Evolutionary conservation across 1,140 invertebrate species (phyloP).

Genomic region (Drosophila subpulchrella): DNA sequence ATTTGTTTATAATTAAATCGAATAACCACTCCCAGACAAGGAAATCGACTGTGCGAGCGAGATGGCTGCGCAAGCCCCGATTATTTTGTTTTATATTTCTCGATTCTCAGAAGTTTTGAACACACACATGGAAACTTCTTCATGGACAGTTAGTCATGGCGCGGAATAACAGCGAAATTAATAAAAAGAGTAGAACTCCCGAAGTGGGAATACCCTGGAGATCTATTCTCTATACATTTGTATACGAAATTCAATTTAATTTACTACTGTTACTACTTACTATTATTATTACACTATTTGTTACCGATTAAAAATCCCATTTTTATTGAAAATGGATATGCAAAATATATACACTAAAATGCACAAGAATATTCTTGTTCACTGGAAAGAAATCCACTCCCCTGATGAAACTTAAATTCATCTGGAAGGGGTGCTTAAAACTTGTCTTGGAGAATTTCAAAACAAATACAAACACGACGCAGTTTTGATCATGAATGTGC

Average conservation of each 20-base stretch:
- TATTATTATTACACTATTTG: too few relatives aligned
- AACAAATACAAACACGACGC: not conserved
- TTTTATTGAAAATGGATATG: too few relatives aligned
- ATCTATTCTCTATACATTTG: not conserved
- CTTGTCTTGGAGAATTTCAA: not conserved
- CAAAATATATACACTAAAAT: not conserved
- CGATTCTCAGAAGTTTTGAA: not conserved
- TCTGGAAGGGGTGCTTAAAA: not conserved
- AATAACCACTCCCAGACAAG: slow-evolving; percentile 22
- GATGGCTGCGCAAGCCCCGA: not conserved
- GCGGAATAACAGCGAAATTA: not conserved
- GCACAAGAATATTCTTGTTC: not conserved
- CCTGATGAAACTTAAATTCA: not conserved
- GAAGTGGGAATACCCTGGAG: not conserved
- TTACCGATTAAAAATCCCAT: too few relatives aligned
- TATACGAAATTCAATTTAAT: too few relatives aligned
- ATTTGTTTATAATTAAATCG: slow-evolving; percentile 15
- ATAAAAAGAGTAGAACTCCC: slow-evolving; percentile 5
- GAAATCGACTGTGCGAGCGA: slow-evolving; percentile 24
- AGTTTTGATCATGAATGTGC: not conserved
- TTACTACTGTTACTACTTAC: too few relatives aligned
- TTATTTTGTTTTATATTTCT: not conserved
- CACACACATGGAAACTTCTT: slow-evolving; percentile 1
- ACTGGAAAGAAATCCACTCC: not conserved
- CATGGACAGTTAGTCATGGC: slow-evolving; percentile 14